phyloP scores from a whole-genome alignment of 1,140 invertebrate species.

The Nylanderia fulva region DNA sequence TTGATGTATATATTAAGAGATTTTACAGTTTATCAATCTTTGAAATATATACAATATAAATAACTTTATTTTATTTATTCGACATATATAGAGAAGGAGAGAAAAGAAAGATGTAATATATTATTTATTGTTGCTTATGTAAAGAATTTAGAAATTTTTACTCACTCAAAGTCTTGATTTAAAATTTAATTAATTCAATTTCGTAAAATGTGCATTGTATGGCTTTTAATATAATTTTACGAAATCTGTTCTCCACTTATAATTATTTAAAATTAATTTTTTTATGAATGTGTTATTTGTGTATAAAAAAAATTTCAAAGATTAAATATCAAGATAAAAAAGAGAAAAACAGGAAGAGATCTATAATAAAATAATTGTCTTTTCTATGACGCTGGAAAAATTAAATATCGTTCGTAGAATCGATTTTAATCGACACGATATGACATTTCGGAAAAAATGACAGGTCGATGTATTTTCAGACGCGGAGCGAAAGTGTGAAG shows the following conservation, averaged over 20 bases:
- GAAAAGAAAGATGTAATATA: no score
- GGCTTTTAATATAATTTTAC: neutral
- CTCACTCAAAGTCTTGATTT: no score
- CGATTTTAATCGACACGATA: neutral
- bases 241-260: neutral
- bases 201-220: no score
- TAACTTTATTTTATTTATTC: no score
- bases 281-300: neutral
- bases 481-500: conserved; percentile 26
- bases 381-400: neutral
- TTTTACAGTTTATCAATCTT: no score
- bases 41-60: no score
- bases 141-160: no score
- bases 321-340: neutral
- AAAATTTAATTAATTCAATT: no score
- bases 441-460: neutral
- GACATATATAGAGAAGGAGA: no score
- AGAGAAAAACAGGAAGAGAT: no score
- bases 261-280: neutral
- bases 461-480: neutral
- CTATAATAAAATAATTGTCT: neutral
- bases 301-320: neutral
- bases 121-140: no score
- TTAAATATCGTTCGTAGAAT: neutral
- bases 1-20: no score